A percentile compares a stretch with the other conserved stretches of the same genome.
phyloP scores from a whole-genome alignment of 1,140 invertebrate species.

The Ganaspis sp. region DNA sequence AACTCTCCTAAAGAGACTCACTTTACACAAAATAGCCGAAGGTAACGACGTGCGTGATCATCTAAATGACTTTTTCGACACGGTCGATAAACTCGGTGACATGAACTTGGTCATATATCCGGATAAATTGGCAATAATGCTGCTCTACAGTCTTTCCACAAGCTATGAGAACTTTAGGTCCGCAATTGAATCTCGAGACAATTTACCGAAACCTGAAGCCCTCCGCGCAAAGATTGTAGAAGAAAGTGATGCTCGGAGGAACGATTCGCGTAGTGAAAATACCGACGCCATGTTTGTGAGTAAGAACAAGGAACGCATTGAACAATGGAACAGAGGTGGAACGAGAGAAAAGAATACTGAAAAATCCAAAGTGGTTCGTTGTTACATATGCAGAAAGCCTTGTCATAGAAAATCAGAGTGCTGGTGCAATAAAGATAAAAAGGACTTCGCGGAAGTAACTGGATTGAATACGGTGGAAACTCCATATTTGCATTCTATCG shows the following conservation, averaged over 20 bases:
- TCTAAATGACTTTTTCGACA: background rate
- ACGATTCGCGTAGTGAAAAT: background rate
- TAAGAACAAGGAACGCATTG: background rate
- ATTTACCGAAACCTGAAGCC: slow-evolving; percentile 34
- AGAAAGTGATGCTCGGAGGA: slow-evolving; percentile 15
- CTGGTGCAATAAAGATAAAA: background rate
- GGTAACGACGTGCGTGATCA: too few species aligned
- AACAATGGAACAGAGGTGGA: background rate
- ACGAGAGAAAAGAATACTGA: background rate
- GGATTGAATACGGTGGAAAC: background rate
- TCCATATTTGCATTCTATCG: background rate
- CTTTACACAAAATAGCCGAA: too few species aligned
- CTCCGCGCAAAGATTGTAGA: slow-evolving; percentile 29
- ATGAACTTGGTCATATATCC: slow-evolving; percentile 38
- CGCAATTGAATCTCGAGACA: slow-evolving; percentile 46
- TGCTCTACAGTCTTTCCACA: slow-evolving; percentile 52
- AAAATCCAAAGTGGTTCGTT: background rate
- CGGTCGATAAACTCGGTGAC: slow-evolving; percentile 39
- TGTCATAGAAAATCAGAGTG: background rate
- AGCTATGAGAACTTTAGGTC: slow-evolving; percentile 52
- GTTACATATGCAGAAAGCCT: background rate
- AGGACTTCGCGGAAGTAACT: background rate
- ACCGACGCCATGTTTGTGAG: background rate
- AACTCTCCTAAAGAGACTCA: too few species aligned
- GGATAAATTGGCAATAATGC: slow-evolving; percentile 52